A percentile compares a stretch with the other conserved stretches of the same genome.
Evolutionary conservation across 2,113 vertebrate species (phyloP).

Genomic region (Pomatorhinus ruficollis): DNA sequence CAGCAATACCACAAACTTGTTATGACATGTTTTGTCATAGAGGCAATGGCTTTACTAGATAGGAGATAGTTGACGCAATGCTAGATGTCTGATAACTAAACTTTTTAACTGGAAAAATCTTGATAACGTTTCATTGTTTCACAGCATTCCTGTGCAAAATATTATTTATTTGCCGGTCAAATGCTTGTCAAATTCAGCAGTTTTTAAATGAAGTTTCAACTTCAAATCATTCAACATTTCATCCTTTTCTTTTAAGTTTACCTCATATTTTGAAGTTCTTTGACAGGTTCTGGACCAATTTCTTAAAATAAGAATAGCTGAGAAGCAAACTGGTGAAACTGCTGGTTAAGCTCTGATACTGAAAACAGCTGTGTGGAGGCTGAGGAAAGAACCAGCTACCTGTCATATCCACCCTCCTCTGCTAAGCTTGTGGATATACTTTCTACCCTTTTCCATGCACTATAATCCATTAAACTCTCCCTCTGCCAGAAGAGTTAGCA

Average conservation of each 20-base stretch:
- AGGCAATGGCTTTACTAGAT: not conserved
- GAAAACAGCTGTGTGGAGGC: accelerated
- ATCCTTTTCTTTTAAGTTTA: not conserved
- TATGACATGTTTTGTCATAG: not conserved
- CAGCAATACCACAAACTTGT: not conserved
- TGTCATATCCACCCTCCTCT: not conserved
- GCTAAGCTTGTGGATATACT: not conserved
- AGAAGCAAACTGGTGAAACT: not conserved
- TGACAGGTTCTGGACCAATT: not conserved
- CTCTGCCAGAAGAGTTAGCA: not conserved
- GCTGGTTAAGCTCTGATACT: not conserved
- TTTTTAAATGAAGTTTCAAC: not conserved
- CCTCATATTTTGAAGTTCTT: not conserved
- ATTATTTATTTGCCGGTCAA: not conserved
- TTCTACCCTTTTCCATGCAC: not conserved
- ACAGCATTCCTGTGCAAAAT: not conserved
- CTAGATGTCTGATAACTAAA: not conserved
- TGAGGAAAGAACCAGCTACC: not conserved
- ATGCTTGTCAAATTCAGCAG: not conserved
- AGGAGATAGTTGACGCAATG: not conserved
- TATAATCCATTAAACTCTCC: not conserved
- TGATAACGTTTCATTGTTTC: not conserved
- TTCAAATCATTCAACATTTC: not conserved
- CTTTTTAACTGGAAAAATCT: not conserved
- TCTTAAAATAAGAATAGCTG: not conserved